Percentiles rank a stretch among this genome's conserved stretches.
Evolutionary conservation across 2,797 vertebrate species (phyloP).

Genomic region (Uromys caudimaculatus): DNA sequence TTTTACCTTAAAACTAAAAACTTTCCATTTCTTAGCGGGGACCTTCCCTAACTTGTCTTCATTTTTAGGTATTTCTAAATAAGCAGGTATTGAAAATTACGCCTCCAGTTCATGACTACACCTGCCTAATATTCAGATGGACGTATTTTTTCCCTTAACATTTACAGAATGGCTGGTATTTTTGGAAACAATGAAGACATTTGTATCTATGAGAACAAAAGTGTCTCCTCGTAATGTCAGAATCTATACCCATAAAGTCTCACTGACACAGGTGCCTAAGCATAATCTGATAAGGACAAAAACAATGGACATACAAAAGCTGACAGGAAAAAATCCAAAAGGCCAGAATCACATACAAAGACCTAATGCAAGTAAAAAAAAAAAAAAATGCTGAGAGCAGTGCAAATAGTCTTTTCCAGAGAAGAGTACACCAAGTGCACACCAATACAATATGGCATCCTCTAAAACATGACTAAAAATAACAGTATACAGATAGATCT

Average conservation of each 20-base stretch:
- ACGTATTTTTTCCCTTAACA: neutral
- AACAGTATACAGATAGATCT: neutral
- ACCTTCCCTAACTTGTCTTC: neutral
- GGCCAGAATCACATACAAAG: neutral
- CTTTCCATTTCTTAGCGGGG: neutral
- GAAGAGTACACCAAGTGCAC: neutral
- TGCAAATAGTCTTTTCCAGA: neutral
- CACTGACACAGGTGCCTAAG: neutral
- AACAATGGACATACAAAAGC: neutral
- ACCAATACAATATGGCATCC: neutral
- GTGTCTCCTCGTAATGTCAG: neutral
- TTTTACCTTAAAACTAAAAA: neutral
- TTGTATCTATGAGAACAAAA: neutral
- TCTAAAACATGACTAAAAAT: neutral
- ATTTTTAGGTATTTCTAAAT: neutral
- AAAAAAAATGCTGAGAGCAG: neutral
- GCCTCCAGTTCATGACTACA: neutral
- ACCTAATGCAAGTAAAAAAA: neutral
- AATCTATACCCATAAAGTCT: neutral
- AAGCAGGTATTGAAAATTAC: neutral
- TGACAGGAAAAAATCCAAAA: neutral
- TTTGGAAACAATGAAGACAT: neutral
- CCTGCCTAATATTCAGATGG: neutral
- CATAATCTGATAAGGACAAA: neutral
- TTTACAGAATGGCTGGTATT: neutral